Conservation (phyloP, 2,797 vertebrate genomes). For the Poecile montanus region DNA sequence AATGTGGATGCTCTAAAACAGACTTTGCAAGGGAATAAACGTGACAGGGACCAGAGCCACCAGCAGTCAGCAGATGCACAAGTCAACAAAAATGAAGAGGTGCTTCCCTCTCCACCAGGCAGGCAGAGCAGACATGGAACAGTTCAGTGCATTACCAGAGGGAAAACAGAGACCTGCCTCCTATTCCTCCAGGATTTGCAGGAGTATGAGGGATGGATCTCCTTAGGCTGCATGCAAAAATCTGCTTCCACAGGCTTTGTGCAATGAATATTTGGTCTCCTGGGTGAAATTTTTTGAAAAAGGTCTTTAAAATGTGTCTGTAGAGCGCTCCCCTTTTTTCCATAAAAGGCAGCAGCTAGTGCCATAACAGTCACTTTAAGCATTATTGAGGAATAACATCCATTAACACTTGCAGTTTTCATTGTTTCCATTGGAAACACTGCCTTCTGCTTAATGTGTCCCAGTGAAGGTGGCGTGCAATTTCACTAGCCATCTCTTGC, state of each 20-base stretch:
- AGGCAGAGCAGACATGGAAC: not conserved
- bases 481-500: slow-evolving; percentile 68
- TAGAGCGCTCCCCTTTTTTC: slow-evolving; percentile 19
- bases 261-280: slow-evolving; percentile 24
- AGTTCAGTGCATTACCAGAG: not conserved
- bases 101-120: not conserved
- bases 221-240: not conserved
- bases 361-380: slow-evolving; percentile 55
- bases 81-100: not conserved
- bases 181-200: not conserved
- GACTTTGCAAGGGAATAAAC: not conserved
- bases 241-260: slow-evolving; percentile 10
- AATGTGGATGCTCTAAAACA: not conserved
- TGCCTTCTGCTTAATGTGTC: slow-evolving; percentile 69
- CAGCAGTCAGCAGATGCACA: not conserved
- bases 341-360: slow-evolving; percentile 52
- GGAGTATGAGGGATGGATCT: not conserved
- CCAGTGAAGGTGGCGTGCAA: slow-evolving; percentile 62
- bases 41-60: not conserved
- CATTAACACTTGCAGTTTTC: slow-evolving; percentile 61
- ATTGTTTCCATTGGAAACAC: slow-evolving; percentile 65
- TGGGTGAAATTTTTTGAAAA: slow-evolving; percentile 30
- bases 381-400: slow-evolving; percentile 60
- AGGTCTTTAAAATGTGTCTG: slow-evolving; percentile 34
- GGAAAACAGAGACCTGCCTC: not conserved